Evolutionary conservation across 2,888 invertebrate genomes (phyloP), one percentile per base, ranked within the genome.

Genomic region (Stenotaenia linearis): DNA sequence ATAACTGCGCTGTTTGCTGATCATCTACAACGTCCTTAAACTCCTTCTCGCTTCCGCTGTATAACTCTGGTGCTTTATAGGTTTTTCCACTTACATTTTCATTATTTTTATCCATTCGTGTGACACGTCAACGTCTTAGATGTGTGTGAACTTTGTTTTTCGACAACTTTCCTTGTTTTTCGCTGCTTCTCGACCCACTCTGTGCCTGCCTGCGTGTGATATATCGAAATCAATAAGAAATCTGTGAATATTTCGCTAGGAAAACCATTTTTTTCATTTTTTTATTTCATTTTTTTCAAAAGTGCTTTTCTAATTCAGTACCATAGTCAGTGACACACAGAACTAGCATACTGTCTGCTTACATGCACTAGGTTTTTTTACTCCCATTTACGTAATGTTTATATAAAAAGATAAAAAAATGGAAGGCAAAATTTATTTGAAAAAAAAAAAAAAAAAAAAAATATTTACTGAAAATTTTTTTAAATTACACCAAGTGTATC

Each of bases 221-320:
- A 56, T 56, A 56, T 56, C 56, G 56, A 23, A 56, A 56, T 56
- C 56, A 56, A 56, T 56, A 56, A 56, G 56, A 56, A 56, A 56
- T 56, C 56, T 56, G 56, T 56, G 56, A 56, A 56, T 56, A 56
- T 56, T 56, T 56, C 56, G 56, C 56, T 56, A 56, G 56, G 18
- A n/a, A 18, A 56, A 18, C 18, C 15, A 3, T 37, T 37, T 1
- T 37, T 37, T 5, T 37, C 15, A 32, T 32, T 32, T 6, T 32
- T 32, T 6, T 32, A 6, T 32, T 32, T 37, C 15, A 6, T 15
- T 37, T 37, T 37, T 37, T 37, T 37, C 15, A 37, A 37, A 37
- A 37, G 37, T 37, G 37, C 37, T 37, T 37, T 37, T 37, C 37
- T 37, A 37, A 23, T 56, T 56, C 18, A 56, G 56, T 56, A 56